Conservation (phyloP, 2,797 vertebrate genomes). For the Chiroxiphia lanceolata region DNA sequence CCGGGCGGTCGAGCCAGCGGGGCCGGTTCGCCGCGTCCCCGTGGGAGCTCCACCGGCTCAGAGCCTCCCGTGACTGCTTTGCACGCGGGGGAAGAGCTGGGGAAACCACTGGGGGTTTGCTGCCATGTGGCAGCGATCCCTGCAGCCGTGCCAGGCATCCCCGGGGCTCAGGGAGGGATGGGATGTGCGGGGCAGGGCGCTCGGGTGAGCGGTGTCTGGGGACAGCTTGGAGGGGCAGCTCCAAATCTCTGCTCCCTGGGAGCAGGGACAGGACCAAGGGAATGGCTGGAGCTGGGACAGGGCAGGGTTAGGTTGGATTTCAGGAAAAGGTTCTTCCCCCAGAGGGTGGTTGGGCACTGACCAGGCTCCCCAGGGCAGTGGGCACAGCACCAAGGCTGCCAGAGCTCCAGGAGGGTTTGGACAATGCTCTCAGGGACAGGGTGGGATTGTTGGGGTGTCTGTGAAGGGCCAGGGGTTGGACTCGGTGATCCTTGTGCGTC, state of each 20-base stretch:
- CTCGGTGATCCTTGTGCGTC: too few species aligned
- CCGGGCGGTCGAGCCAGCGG: not conserved
- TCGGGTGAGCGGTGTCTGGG: accelerated
- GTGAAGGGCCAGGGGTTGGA: not conserved
- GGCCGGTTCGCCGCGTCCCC: not conserved
- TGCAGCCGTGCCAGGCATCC: accelerated
- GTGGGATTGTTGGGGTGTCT: too few species aligned
- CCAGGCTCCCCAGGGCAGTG: not conserved
- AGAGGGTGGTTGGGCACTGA: not conserved
- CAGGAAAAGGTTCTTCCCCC: not conserved
- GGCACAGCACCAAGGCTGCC: not conserved
- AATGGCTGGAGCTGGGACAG: not conserved
- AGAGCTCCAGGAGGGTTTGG: not conserved
- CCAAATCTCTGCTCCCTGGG: not conserved
- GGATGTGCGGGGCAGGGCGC: not conserved
- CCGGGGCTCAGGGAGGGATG: accelerated
- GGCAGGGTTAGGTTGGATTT: not conserved
- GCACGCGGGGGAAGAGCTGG: not conserved
- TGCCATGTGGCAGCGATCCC: accelerated
- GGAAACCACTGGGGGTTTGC: not conserved
- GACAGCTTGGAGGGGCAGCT: not conserved
- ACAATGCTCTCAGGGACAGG: too few species aligned
- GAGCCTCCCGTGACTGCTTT: not conserved
- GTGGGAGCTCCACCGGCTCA: not conserved
- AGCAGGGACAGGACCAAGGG: not conserved